A percentile compares a stretch with the other conserved stretches of the same genome.
phyloP scores from a whole-genome alignment of 1,140 invertebrate genomes.

The Ceratoteleas bidentatus region DNA sequence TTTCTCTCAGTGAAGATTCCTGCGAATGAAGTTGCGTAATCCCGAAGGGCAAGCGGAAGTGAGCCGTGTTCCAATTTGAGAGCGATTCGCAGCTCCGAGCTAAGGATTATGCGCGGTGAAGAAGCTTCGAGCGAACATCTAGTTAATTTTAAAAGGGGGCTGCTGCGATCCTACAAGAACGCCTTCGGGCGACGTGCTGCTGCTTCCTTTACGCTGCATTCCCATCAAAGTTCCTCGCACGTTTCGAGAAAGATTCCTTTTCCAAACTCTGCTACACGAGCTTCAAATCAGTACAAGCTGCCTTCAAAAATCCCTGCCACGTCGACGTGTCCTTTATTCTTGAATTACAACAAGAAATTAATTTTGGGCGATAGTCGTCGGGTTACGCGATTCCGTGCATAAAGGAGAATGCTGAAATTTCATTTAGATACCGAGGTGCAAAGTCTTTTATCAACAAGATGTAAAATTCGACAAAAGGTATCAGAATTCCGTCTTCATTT shows the following conservation, averaged over 20 bases:
- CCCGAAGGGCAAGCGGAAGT: constrained; percentile 63
- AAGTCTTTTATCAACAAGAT: too few species aligned
- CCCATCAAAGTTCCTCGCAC: constrained; percentile 55
- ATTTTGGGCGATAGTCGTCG: too few species aligned
- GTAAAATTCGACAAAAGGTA: too few species aligned
- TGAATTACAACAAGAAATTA: neutral
- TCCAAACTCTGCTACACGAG: constrained; percentile 27
- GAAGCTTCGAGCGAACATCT: constrained; percentile 61
- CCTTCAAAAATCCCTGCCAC: constrained; percentile 36
- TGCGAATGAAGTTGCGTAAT: constrained; percentile 55
- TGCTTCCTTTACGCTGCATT: constrained; percentile 57
- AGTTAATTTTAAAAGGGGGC: constrained; percentile 63
- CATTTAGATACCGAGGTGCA: too few species aligned
- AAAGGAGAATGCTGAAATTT: too few species aligned
- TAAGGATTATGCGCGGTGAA: constrained; percentile 64
- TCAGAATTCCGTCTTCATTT: too few species aligned
- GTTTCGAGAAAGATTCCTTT: constrained; percentile 41
- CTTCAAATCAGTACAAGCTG: constrained; percentile 52
- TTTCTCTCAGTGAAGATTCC: constrained; percentile 43
- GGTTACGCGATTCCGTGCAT: too few species aligned
- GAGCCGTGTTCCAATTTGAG: constrained; percentile 59
- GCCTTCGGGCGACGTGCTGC: constrained; percentile 56
- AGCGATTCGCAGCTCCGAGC: constrained; percentile 58
- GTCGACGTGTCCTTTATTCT: constrained; percentile 26
- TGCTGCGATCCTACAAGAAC: constrained; percentile 51